phyloP scores from a whole-genome alignment of 2,888 invertebrate genomes.

The Drosophila bunnanda region DNA sequence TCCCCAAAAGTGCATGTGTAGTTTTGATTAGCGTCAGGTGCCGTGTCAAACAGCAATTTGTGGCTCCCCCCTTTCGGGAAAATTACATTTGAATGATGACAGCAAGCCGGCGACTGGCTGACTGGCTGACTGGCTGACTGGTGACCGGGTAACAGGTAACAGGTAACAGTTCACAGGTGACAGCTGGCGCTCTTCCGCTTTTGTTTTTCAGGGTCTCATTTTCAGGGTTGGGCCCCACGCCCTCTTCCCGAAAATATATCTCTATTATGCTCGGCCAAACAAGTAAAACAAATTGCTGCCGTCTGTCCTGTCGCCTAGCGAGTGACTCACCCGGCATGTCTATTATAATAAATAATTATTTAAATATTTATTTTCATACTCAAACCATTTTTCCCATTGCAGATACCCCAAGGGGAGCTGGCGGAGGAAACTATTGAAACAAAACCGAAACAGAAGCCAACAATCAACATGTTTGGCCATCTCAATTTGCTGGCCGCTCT shows the following conservation, averaged over 20 bases:
- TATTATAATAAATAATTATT: constrained; percentile 42
- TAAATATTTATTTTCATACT: constrained; percentile 31
- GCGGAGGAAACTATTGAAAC: neutral
- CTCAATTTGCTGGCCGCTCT: constrained; percentile 51
- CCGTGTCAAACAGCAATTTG: constrained; percentile 82
- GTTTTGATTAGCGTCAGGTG: constrained; percentile 80
- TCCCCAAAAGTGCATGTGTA: constrained; percentile 46
- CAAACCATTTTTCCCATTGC: constrained; percentile 18
- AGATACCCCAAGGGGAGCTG: constrained; percentile 19
- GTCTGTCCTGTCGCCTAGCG: constrained; percentile 44
- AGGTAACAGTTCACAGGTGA: constrained; percentile 59
- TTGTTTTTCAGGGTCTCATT: constrained; percentile 24
- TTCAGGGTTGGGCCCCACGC: constrained; percentile 23
- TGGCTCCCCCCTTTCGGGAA: constrained; percentile 44
- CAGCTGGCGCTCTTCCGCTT: constrained; percentile 74
- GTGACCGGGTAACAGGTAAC: constrained; percentile 14
- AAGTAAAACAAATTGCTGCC: constrained; percentile 73
- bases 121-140: too few relatives aligned
- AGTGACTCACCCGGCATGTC: constrained; percentile 34
- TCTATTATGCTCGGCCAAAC: constrained; percentile 77
- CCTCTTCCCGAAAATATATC: constrained; percentile 57
- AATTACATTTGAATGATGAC: constrained; percentile 80
- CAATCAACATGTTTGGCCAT: constrained; percentile 62
- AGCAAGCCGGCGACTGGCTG: constrained; percentile 49
- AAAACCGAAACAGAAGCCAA: constrained; percentile 18